A percentile compares a stretch with the other conserved stretches of the same genome.
Conservation (phyloP, 2,888 invertebrate species). For the Hirudinaria manillensis region DNA sequence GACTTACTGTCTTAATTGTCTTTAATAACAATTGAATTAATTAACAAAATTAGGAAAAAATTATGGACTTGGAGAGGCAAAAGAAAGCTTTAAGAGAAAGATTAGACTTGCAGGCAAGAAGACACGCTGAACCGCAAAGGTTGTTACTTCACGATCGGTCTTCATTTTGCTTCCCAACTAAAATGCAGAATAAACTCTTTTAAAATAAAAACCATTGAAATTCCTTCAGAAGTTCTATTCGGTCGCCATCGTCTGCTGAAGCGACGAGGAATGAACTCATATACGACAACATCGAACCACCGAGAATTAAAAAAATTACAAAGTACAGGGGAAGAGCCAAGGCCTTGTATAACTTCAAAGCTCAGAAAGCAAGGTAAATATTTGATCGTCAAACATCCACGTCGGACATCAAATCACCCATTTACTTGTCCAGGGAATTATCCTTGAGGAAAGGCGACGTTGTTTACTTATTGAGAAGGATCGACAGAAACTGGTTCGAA, state of each 20-base stretch:
- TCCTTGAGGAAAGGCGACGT: constrained; percentile 88
- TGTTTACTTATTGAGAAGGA: constrained; percentile 78
- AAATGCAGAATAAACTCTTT: no score
- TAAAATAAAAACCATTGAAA: no score
- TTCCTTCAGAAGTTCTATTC: no score
- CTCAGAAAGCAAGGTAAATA: constrained; percentile 32
- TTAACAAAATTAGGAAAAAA: background rate
- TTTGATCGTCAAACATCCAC: background rate
- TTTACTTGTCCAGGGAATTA: constrained; percentile 65
- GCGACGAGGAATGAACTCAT: background rate
- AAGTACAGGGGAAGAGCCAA: constrained; percentile 40
- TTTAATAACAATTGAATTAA: background rate
- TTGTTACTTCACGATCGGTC: background rate
- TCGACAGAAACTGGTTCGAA: constrained; percentile 95
- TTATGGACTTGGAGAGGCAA: constrained; percentile 14
- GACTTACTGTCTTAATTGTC: background rate
- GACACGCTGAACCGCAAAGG: background rate
- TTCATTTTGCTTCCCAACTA: no score
- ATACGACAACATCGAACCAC: constrained; percentile 25
- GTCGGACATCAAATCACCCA: background rate
- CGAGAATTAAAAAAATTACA: constrained; percentile 17
- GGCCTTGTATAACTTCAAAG: constrained; percentile 36
- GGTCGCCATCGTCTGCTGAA: background rate
- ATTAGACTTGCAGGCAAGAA: background rate
- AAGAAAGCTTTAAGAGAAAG: constrained; percentile 19